These are phyloP conservation scores for Linnaemya tessellans DNA, from an alignment of 2,888 invertebrate species.

Conservation along the genomic window DNA sequence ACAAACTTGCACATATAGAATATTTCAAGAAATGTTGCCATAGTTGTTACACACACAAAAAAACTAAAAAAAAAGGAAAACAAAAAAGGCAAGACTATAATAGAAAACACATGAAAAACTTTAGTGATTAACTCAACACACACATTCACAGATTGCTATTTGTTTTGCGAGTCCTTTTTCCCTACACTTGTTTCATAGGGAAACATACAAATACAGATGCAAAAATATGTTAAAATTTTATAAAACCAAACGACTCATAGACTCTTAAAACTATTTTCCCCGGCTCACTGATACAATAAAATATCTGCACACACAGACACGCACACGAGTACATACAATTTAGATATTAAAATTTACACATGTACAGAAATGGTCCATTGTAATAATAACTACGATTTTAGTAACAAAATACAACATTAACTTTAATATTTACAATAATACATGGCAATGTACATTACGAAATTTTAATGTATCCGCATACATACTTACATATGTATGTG, in stretches of 20 bases:
- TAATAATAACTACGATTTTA: constrained; percentile 60
- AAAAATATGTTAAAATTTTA: constrained; percentile 32
- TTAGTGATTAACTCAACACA: constrained; percentile 69
- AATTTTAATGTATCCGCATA: not conserved
- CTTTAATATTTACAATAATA: constrained; percentile 61
- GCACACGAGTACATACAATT: not conserved
- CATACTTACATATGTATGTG: not conserved
- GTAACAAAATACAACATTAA: constrained; percentile 66
- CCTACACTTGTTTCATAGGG: constrained; percentile 1
- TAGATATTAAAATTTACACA: constrained; percentile 46
- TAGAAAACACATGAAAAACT: constrained; percentile 44
- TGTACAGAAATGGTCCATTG: constrained; percentile 16
- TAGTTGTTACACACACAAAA: constrained; percentile 48
- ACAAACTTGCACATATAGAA: constrained; percentile 14
- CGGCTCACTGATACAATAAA: constrained; percentile 11
- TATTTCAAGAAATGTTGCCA: constrained; percentile 43
- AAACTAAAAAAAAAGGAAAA: too few species aligned
- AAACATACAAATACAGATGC: constrained; percentile 45
- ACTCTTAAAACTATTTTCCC: constrained; percentile 39
- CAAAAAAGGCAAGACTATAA: constrained; percentile 21
- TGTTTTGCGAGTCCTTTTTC: constrained; percentile 19
- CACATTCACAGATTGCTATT: constrained; percentile 43
- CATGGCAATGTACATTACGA: constrained; percentile 31
- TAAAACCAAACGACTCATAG: constrained; percentile 36
- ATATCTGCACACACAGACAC: not conserved